A percentile compares a stretch with the other conserved stretches of the same genome.
phyloP scores from a whole-genome alignment of 2,797 vertebrate genomes.

The Acrocephalus scirpaceus region DNA sequence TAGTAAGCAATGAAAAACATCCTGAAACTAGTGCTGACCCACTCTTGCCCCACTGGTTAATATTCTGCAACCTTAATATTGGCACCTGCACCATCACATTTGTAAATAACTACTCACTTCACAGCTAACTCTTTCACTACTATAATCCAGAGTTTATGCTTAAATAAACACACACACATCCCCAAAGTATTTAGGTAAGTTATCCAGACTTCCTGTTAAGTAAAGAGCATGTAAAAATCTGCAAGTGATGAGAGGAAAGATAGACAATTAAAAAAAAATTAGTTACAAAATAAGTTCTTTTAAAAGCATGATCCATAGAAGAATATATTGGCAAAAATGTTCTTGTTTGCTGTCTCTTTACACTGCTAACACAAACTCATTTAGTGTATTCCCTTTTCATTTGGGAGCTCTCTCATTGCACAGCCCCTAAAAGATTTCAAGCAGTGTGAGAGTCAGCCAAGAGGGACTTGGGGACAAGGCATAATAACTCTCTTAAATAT shows the following conservation, averaged over 20 bases:
- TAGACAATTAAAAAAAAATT: not conserved
- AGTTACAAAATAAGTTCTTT: not conserved
- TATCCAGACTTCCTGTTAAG: not conserved
- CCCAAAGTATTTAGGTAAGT: not conserved
- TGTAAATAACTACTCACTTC: not conserved
- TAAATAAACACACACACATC: not conserved
- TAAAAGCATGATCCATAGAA: not conserved
- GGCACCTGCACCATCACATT: not conserved
- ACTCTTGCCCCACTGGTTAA: not conserved
- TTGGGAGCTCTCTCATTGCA: not conserved
- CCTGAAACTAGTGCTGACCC: not conserved
- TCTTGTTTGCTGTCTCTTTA: not conserved
- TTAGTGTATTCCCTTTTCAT: not conserved
- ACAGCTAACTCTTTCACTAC: not conserved
- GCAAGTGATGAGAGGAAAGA: not conserved
- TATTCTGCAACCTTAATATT: not conserved
- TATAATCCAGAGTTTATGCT: not conserved
- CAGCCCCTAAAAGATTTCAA: not conserved
- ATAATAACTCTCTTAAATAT: not conserved
- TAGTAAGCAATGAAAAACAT: not conserved
- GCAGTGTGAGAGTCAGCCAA: not conserved
- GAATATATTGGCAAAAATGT: not conserved
- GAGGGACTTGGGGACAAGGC: not conserved
- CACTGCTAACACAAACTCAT: not conserved
- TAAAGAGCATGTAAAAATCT: not conserved